Evolutionary conservation across 2,113 vertebrate species (phyloP).

Genomic region (Candoia aspera): DNA sequence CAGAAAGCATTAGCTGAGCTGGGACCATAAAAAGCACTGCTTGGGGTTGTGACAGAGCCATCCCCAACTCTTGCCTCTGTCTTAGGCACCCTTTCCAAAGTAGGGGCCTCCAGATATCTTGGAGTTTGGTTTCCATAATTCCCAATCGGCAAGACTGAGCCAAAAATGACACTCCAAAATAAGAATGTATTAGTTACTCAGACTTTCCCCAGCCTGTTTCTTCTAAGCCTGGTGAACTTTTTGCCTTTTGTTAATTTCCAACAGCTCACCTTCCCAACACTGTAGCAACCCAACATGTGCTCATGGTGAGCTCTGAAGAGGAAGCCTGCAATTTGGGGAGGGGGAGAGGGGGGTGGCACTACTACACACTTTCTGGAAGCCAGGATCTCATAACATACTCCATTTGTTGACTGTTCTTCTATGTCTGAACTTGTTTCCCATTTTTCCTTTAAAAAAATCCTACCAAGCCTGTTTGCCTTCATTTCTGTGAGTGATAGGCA

Average conservation of each 20-base stretch:
- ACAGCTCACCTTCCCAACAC: neutral
- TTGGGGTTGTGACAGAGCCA: neutral
- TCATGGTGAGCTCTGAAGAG: neutral
- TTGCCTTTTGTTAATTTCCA: neutral
- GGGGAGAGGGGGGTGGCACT: neutral
- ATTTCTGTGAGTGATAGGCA: neutral
- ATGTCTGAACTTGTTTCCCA: neutral
- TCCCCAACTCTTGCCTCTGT: neutral
- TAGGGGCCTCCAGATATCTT: neutral
- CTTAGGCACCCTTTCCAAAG: neutral
- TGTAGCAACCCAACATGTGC: neutral
- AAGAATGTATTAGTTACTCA: neutral
- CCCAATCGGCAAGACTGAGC: neutral
- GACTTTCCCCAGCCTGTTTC: neutral
- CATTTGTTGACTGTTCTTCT: neutral
- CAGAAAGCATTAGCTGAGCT: neutral
- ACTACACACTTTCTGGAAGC: neutral
- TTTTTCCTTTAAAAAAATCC: neutral
- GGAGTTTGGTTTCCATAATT: neutral
- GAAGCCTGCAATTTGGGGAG: neutral
- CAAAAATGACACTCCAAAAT: neutral
- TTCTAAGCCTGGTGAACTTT: neutral
- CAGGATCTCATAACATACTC: neutral
- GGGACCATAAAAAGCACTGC: neutral
- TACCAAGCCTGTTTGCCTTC: neutral